Evolutionary conservation across 1,140 invertebrate species (phyloP).

Genomic region (Drosophila asahinai): DNA sequence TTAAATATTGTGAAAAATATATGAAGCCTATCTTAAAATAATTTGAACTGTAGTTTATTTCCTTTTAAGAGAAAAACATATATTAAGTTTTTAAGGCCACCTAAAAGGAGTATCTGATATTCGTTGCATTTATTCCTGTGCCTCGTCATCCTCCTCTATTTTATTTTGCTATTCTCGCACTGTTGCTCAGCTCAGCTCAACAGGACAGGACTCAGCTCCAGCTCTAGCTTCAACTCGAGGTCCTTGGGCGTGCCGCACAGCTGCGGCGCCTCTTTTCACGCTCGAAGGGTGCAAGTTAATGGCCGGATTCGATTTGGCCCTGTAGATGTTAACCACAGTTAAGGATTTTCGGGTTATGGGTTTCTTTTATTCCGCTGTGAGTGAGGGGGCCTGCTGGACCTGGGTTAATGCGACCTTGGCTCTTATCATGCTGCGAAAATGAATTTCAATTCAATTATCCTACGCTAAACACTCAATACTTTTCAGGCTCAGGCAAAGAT

Average conservation of each 20-base stretch:
- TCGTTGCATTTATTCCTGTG: not conserved
- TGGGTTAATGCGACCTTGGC: slow-evolving; percentile 46
- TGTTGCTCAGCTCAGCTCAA: slow-evolving; percentile 45
- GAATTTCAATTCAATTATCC: slow-evolving; percentile 44
- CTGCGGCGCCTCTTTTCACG: slow-evolving; percentile 58
- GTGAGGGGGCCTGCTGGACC: slow-evolving; percentile 16
- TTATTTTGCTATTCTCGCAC: slow-evolving; percentile 45
- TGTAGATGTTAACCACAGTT: slow-evolving; percentile 56
- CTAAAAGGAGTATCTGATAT: slow-evolving; percentile 12
- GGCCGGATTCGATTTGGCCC: slow-evolving; percentile 54
- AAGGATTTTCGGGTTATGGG: slow-evolving; percentile 41
- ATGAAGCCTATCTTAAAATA: no score
- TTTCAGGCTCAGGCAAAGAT: slow-evolving; percentile 1
- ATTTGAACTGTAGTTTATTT: no score
- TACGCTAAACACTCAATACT: slow-evolving; percentile 4
- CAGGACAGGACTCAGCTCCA: slow-evolving; percentile 30
- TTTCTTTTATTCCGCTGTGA: slow-evolving; percentile 15
- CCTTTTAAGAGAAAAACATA: no score
- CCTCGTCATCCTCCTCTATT: slow-evolving; percentile 19
- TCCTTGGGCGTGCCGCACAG: slow-evolving; percentile 29
- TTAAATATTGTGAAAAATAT: not conserved
- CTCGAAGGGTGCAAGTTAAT: slow-evolving; percentile 58
- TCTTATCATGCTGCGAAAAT: slow-evolving; percentile 15
- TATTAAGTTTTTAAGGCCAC: not conserved
- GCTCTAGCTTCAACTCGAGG: slow-evolving; percentile 18